These are phyloP conservation scores for Antennarius maculatus DNA, from an alignment of 2,797 vertebrate species.

Conservation along the genomic window DNA sequence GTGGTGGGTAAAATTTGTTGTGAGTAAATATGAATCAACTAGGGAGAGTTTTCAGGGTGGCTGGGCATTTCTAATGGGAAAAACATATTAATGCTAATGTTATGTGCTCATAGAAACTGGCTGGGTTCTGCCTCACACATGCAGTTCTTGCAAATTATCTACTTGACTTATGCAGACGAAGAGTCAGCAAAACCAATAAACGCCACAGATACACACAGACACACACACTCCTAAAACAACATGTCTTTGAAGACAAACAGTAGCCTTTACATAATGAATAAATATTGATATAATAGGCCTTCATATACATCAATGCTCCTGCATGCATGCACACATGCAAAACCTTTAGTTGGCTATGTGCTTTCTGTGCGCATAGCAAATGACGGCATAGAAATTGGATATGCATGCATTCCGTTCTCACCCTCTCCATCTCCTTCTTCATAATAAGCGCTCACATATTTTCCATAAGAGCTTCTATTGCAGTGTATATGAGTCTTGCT, in stretches of 20 bases:
- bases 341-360: conserved; percentile 5
- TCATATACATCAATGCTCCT: conserved; percentile 16
- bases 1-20: neutral
- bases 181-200: conserved; percentile 48
- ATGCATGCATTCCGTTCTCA: conserved; percentile 6
- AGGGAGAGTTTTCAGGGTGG: conserved; percentile 1
- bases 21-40: conserved; percentile 1
- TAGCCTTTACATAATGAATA: conserved; percentile 27
- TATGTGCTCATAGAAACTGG: conserved; percentile 21
- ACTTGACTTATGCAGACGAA: conserved; percentile 54
- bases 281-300: conserved; percentile 22
- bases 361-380: neutral
- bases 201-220: conserved; percentile 8
- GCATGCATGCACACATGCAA: conserved; percentile 1
- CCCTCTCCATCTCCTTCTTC: conserved; percentile 21
- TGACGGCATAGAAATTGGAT: neutral
- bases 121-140: conserved; percentile 32
- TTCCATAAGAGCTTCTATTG: neutral
- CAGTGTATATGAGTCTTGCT: conserved; percentile 1
- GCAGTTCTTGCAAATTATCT: conserved; percentile 39
- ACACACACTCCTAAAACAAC: neutral
- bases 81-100: conserved; percentile 24
- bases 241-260: conserved; percentile 1
- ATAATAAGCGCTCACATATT: conserved; percentile 31
- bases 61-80: conserved; percentile 27